Percentiles rank a stretch among this genome's conserved stretches.
phyloP scores from a whole-genome alignment of 2,888 invertebrate genomes.

The Scelioninae gen. 1 region DNA sequence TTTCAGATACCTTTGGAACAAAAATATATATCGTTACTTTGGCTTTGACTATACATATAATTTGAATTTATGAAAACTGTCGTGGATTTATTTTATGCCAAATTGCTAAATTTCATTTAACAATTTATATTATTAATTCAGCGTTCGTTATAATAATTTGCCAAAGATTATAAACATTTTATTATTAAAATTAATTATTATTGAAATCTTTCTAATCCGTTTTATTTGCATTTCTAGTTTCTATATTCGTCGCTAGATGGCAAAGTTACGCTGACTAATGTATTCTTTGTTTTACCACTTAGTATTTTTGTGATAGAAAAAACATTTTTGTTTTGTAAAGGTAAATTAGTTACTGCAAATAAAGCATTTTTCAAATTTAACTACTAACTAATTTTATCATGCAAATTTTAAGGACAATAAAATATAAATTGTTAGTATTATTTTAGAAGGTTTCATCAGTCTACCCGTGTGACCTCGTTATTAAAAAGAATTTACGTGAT shows the following conservation, averaged over 20 bases:
- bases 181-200: neutral
- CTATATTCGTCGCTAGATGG: neutral
- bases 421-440: neutral
- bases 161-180: neutral
- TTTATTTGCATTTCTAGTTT: constrained; percentile 9
- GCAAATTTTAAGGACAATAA: neutral
- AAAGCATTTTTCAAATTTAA: neutral
- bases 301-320: no score
- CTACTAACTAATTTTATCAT: neutral
- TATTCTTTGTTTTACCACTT: neutral
- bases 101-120: no score
- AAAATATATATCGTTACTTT: no score
- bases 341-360: neutral
- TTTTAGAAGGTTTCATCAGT: neutral
- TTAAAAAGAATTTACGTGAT: constrained; percentile 5
- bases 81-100: no score
- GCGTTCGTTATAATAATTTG: neutral
- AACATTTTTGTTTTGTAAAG: neutral
- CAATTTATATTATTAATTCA: neutral
- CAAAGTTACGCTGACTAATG: constrained; percentile 5
- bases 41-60: no score
- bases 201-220: neutral
- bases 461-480: constrained; percentile 10
- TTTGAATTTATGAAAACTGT: no score
- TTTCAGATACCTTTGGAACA: no score